These are phyloP conservation scores for Chaetops frenatus DNA, from an alignment of 2,113 vertebrate species.

Conservation along the genomic window DNA sequence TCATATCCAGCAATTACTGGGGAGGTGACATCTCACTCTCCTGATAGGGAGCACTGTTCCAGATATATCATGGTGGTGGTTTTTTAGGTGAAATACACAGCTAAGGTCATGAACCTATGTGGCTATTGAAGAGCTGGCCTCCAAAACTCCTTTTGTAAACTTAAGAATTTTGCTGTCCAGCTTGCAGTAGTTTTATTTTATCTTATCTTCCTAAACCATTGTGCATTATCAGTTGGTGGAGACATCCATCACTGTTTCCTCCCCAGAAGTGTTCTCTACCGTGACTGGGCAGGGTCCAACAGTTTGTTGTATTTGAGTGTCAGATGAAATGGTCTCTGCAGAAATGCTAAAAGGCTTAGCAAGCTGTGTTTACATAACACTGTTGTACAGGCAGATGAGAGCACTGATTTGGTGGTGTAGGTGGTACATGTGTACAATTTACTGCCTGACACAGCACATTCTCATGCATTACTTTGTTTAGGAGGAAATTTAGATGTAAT, in stretches of 20 bases:
- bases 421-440: not conserved
- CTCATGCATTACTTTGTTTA: not conserved
- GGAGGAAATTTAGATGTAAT: constrained; percentile 3
- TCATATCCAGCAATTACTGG: not conserved
- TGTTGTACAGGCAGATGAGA: not conserved
- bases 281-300: not conserved
- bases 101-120: not conserved
- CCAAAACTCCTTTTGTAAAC: not conserved
- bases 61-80: fast-evolving
- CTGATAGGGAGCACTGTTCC: not conserved
- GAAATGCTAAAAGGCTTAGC: not conserved
- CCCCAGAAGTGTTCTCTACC: not conserved
- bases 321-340: not conserved
- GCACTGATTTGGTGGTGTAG: not conserved
- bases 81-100: not conserved
- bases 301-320: not conserved
- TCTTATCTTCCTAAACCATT: not conserved
- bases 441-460: not conserved
- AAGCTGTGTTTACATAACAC: not conserved
- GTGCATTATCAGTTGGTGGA: not conserved
- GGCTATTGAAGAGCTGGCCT: not conserved
- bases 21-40: not conserved
- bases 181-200: not conserved
- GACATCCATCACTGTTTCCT: not conserved
- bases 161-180: not conserved